Base-by-base conservation (phyloP, 2,888 invertebrate genomes). In the Lycocerus yunnanus region DNA sequence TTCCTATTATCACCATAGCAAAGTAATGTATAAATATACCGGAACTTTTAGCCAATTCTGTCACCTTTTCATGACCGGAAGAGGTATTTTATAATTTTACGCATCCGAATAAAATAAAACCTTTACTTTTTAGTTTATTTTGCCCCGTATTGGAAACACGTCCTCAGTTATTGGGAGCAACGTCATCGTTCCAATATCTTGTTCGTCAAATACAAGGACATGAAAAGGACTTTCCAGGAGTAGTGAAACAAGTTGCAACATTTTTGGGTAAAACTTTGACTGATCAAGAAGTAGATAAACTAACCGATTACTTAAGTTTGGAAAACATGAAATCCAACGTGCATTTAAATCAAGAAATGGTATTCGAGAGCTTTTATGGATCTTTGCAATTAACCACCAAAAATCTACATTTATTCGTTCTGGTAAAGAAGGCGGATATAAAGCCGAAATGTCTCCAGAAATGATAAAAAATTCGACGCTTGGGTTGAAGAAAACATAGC, bases 1-100 rank as follows among this genome's bases (percentile, higher is more conserved):
- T 0, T 97, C 97, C 0, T 96, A 93, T 84, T 97, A 93, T 85
- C 93, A 95, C 86, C 95, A 96, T 85, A 95, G 93, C 84, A 90
- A 89, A 73, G 87, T 94, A 81, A 85, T 92, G 24, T 87, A 89
- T 66, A 87, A 91, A 0, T 88, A 90, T 81, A 87, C 85, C 14
- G 89, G 84, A 0, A 88, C 89, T 0, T 94, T 95, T 78, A 92
- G 94, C 61, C 92, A 94, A 73, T 95, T 94, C 84, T 92, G 93
- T 72, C 92, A 95, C 76, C 86, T 95, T 9, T 93, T 95, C 85
- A 87, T 95, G 81, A 88, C 88, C 69, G 91, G 90, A 79, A 87
- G 90, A 83, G 84, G 91, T 91, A 18, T 15, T 15, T 3, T 27
- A 3, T 9, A 11, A n/a, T 20, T 43, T 58, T 27, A n/a, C n/a